phyloP scores from a whole-genome alignment of 2,113 vertebrate species.

The Callorhinus ursinus region DNA sequence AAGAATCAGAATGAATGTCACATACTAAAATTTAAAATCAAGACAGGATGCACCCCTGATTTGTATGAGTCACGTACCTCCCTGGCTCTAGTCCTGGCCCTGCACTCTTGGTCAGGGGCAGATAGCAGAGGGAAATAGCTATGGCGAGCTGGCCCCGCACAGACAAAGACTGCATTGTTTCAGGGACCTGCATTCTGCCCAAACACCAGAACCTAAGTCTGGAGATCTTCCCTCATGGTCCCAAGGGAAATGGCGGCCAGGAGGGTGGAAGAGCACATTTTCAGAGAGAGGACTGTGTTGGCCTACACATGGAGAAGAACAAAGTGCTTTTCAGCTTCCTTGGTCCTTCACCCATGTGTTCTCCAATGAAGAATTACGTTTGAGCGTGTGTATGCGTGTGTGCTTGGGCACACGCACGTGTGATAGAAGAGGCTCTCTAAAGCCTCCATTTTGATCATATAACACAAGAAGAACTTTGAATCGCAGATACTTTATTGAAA shows the following conservation, averaged over 20 bases:
- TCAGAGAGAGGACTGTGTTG: not conserved
- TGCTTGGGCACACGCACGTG: not conserved
- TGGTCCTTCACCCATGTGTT: not conserved
- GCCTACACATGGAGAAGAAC: not conserved
- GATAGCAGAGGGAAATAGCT: rapidly evolving
- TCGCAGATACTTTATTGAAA: not conserved
- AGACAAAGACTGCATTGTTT: not conserved
- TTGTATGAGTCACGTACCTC: not conserved
- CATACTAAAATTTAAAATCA: not conserved
- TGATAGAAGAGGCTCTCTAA: not conserved
- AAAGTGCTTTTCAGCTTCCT: not conserved
- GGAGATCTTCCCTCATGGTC: not conserved
- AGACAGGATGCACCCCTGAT: not conserved
- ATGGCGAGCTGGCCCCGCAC: not conserved
- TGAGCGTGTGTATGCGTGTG: not conserved
- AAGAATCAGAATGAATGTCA: not conserved
- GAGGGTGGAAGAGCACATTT: not conserved
- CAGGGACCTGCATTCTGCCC: not conserved
- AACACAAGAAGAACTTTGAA: not conserved
- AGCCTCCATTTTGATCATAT: not conserved
- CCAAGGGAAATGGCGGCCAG: rapidly evolving
- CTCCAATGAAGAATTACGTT: not conserved
- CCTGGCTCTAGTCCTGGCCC: not conserved
- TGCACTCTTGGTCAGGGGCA: not conserved
- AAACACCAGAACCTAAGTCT: too few species aligned